Evolutionary conservation across 2,888 invertebrate genomes (phyloP), one percentile per base, ranked within the genome.

Genomic region (Protonemura montana): DNA sequence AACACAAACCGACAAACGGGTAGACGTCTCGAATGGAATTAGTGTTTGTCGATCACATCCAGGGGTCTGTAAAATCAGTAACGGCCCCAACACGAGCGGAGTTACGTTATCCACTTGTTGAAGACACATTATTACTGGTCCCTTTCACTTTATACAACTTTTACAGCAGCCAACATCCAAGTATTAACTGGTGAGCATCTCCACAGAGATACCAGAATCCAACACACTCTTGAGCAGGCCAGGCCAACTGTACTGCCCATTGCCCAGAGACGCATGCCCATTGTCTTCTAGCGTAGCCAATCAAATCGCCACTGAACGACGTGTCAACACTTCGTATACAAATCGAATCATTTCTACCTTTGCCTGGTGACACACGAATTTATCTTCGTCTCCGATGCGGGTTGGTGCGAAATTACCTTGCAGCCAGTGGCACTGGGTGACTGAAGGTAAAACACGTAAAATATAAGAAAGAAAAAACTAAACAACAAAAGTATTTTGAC

Each of bases 91-190:
- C 16, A 13, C 59, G 59, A 21, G 13, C 16, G 21, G 59, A 59
- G 59, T 59, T 59, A 59, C 59, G 59, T 59, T 59, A 59, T 41
- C 59, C 16, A 59, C 59, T 59, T 13, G 3, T 21, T 3, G 35
- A 35, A 35, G 59, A 7, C 59, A 21, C 59, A 21, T 21, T 21
- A 59, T 35, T 59, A 10, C 16, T 21, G 59, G 7, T 59, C 59
- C 59, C 59, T 59, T 59, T 59, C 59, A 59, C 59, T 59, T 59
- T 59, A 59, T n/a, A n/a, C n/a, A n/a, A n/a, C n/a, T n/a, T n/a
- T n/a, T n/a, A n/a, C n/a, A n/a, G n/a, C 16, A 2, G 13, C 59
- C 59, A 21, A 21, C 59, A 59, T 59, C 59, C 16, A 10, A 59
- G 1, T 2, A 21, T 21, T 59, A 59, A 16, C 59, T 21, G 1